Evolutionary conservation across 1,140 invertebrate species (phyloP).

Genomic region (Colletes latitarsis): DNA sequence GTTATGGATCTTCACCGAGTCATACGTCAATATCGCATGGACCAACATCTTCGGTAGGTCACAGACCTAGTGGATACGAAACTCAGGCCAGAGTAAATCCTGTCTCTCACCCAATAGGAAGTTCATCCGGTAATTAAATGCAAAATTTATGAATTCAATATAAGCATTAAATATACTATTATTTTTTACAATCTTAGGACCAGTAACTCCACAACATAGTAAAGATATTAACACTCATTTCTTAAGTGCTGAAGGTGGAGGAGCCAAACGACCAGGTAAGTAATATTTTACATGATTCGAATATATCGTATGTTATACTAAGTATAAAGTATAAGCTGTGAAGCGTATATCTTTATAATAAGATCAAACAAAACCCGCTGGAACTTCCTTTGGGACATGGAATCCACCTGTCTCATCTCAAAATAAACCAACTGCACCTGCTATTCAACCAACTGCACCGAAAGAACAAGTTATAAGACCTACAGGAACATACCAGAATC

Average conservation of each 20-base stretch:
- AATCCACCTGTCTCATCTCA: slow-evolving; percentile 1
- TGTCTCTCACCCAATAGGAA: neutral
- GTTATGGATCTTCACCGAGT: neutral
- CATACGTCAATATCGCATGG: neutral
- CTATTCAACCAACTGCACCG: slow-evolving; percentile 26
- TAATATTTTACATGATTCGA: neutral
- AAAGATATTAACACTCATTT: slow-evolving; percentile 53
- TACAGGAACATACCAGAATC: neutral
- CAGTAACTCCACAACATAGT: slow-evolving; percentile 7
- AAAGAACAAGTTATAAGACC: neutral
- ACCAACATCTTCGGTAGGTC: neutral
- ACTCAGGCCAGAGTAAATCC: neutral
- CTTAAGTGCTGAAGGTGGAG: slow-evolving; percentile 53
- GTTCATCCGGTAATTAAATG: neutral
- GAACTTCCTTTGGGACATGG: neutral
- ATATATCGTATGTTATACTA: neutral
- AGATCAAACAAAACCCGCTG: slow-evolving; percentile 28
- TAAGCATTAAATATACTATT: neutral
- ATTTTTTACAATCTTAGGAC: slow-evolving; percentile 29
- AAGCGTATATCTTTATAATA: slow-evolving; percentile 7
- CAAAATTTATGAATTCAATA: neutral
- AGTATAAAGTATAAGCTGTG: neutral
- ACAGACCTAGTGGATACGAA: neutral
- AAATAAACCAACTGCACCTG: slow-evolving; percentile 33
- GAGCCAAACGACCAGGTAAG: slow-evolving; percentile 54